phyloP scores from a whole-genome alignment of 1,140 invertebrate species.

The Drosophila santomea region DNA sequence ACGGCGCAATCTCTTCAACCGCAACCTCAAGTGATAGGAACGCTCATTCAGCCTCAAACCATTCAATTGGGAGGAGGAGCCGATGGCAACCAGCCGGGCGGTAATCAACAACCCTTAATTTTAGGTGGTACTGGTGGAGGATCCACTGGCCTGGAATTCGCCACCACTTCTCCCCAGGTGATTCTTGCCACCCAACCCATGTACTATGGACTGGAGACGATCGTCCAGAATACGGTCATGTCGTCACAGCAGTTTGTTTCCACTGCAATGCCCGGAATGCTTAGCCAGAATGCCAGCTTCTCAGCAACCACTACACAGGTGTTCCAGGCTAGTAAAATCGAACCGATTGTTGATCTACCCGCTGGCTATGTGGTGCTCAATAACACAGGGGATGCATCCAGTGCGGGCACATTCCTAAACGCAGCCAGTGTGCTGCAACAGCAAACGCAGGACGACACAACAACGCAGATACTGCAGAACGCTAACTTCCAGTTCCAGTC shows the following conservation, averaged over 20 bases:
- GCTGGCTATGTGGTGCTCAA: constrained; percentile 90
- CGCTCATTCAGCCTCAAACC: constrained; percentile 88
- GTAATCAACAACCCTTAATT: constrained; percentile 78
- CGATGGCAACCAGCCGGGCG: constrained; percentile 86
- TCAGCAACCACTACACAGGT: constrained; percentile 91
- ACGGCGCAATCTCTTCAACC: constrained; percentile 40
- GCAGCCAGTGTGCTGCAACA: constrained; percentile 69
- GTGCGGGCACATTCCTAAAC: constrained; percentile 55
- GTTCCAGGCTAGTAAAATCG: constrained; percentile 91
- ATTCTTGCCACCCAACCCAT: constrained; percentile 90
- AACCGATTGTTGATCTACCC: constrained; percentile 90
- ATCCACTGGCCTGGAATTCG: constrained; percentile 87
- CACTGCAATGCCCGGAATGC: constrained; percentile 90
- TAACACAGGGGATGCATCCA: constrained; percentile 80
- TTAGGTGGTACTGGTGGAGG: constrained; percentile 47
- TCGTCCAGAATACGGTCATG: constrained; percentile 94
- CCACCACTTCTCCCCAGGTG: constrained; percentile 89
- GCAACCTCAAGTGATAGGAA: constrained; percentile 85
- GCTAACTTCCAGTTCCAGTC: constrained; percentile 66
- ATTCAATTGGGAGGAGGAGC: constrained; percentile 74
- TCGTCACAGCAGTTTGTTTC: constrained; percentile 92
- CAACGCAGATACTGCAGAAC: constrained; percentile 62
- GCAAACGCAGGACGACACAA: constrained; percentile 58
- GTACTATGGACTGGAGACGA: constrained; percentile 92
- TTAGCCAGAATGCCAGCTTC: constrained; percentile 91